Percentiles rank a stretch among this genome's conserved stretches.
Conservation (phyloP, 1,140 invertebrate genomes). For the Zaprionus ghesquierei region DNA sequence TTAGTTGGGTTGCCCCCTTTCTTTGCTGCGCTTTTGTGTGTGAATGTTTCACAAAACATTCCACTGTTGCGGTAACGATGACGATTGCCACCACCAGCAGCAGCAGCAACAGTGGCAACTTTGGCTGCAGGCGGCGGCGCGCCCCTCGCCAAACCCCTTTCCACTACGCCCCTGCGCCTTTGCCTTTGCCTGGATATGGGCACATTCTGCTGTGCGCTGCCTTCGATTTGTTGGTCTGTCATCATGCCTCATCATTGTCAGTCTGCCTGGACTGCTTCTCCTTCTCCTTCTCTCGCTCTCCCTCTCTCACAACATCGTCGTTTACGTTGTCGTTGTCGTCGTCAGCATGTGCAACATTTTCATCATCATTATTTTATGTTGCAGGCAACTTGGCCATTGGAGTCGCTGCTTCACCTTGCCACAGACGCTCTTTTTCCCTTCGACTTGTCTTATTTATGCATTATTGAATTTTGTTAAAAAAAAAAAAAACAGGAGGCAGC, state of each 20-base stretch:
- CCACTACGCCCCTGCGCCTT: background rate
- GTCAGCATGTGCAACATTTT: conserved; percentile 77
- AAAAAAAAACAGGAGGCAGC: conserved; percentile 49
- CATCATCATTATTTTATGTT: conserved; percentile 79
- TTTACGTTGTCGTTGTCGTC: conserved; percentile 31
- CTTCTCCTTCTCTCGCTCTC: background rate
- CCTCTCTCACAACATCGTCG: background rate
- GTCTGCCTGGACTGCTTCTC: conserved; percentile 26
- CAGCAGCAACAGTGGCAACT: conserved; percentile 63
- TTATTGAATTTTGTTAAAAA: conserved; percentile 80
- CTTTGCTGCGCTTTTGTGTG: conserved; percentile 67
- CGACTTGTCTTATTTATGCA: conserved; percentile 57
- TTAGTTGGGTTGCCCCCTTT: conserved; percentile 24
- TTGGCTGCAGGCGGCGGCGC: conserved; percentile 62
- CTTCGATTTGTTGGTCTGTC: conserved; percentile 80
- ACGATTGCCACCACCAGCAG: conserved; percentile 56
- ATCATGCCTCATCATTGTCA: conserved; percentile 80
- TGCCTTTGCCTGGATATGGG: conserved; percentile 29
- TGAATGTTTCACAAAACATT: conserved; percentile 71
- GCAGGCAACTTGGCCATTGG: conserved; percentile 31
- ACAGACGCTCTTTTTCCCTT: conserved; percentile 23
- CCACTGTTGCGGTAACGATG: conserved; percentile 79
- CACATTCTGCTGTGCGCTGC: conserved; percentile 38
- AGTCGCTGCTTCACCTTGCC: conserved; percentile 38
- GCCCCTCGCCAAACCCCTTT: background rate